Conservation (phyloP, 2,113 vertebrate genomes). For the Nerophis lumbriciformis region DNA sequence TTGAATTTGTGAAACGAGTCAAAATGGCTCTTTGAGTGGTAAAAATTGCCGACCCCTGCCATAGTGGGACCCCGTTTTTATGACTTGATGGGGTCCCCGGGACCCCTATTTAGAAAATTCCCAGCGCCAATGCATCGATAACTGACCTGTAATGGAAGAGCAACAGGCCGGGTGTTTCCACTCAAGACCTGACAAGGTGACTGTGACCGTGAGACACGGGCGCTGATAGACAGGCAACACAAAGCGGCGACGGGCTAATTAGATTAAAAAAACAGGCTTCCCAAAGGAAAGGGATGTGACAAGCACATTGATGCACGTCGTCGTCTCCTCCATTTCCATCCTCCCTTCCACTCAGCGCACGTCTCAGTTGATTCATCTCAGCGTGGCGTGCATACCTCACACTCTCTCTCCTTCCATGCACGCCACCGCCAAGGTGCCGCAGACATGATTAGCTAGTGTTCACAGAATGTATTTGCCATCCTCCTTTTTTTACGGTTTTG, state of each 20-base stretch:
- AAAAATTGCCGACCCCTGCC: too few relatives aligned
- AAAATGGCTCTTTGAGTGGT: too few relatives aligned
- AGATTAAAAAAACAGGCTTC: slow-evolving; percentile 70
- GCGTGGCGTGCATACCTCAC: slow-evolving; percentile 1
- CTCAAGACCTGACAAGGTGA: slow-evolving; percentile 60
- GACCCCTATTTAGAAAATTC: too few relatives aligned
- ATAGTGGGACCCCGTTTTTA: too few relatives aligned
- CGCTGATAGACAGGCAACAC: slow-evolving; percentile 66
- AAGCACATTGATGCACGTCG: slow-evolving; percentile 64
- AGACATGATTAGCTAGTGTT: too few relatives aligned
- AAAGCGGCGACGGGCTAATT: slow-evolving; percentile 61
- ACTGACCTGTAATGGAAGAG: slow-evolving; percentile 56
- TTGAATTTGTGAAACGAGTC: too few relatives aligned
- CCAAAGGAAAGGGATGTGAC: slow-evolving; percentile 64
- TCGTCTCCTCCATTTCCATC: slow-evolving; percentile 49
- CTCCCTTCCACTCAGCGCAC: slow-evolving; percentile 29
- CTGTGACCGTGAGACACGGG: slow-evolving; percentile 56
- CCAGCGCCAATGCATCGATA: too few relatives aligned
- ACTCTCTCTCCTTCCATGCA: background rate
- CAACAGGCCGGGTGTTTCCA: slow-evolving; percentile 49
- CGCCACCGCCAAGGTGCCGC: too few relatives aligned
- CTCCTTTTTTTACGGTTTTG: too few relatives aligned
- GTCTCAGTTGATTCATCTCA: slow-evolving; percentile 23
- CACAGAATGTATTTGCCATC: too few relatives aligned
- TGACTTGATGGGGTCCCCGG: too few relatives aligned